Evolutionary conservation across 2,888 invertebrate species (phyloP), one percentile per base, ranked within the genome.

Genomic region (Drosophila anceps): DNA sequence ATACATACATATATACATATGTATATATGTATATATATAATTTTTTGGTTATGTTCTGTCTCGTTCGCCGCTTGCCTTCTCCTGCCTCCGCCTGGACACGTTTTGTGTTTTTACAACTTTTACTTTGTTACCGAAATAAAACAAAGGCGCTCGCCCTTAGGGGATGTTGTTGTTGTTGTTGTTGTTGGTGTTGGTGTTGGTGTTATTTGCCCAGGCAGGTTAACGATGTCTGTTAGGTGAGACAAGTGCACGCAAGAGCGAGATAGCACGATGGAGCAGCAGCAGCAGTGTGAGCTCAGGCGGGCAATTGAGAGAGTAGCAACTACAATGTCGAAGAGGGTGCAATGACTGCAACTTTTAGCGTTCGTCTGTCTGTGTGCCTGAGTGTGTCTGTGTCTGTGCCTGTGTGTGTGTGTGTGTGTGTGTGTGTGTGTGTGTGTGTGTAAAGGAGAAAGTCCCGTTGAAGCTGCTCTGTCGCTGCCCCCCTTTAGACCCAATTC

Each of bases 331-430:
- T 76, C 68, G 70, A 76, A 74, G 75, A 89, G 89, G 91, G 90
- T 89, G 90, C 89, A 89, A 82, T 89, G 89, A 89, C 88, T 88
- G 87, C 86, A 82, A 85, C 69, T 69, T 68, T 69, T 69, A 18
- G 51, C 61, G 39, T 54, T 51, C 43, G 24, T 33, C 8, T 51
- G 33, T 5, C 13, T 13, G 13, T 33, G 31, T 15, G 6, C 31
- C 13, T 9, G 8, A 8, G 8, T 24, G 12, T 50, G 2, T 18
- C 12, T 31, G 31, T 33, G 31, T 27, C n/a, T n/a, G n/a, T 51
- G 33, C 2, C 13, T 65, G 39, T 68, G 48, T 44, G 31, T 24
- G 39, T 54, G 67, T 37, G 18, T 31, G 31, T 33, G 18, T 29
- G n/a, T 10, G 29, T n/a, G 33, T 44, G 35, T 46, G 15, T 44